These are phyloP conservation scores for Mastomys natalensis DNA, from an alignment of 2,113 vertebrate genomes.

Conservation along the genomic window DNA sequence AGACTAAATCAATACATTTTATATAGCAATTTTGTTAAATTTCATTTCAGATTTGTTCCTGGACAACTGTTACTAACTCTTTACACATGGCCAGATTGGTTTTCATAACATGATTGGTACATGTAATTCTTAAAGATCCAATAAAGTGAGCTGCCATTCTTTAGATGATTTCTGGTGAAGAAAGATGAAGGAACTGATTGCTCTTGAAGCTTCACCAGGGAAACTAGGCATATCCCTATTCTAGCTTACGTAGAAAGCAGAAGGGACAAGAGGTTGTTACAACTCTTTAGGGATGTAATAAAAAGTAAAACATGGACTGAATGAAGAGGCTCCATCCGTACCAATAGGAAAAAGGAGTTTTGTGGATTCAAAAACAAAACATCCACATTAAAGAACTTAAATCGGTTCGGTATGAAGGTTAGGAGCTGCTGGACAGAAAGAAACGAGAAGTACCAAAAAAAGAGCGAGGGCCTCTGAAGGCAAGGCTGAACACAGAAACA, in stretches of 20 bases:
- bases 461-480: background rate
- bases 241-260: background rate
- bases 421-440: background rate
- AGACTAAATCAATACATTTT: constrained; percentile 14
- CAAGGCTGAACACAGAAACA: background rate
- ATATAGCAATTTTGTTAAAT: constrained; percentile 14
- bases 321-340: background rate
- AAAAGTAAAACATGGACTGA: background rate
- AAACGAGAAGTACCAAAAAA: background rate
- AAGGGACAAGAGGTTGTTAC: background rate
- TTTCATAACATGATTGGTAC: background rate
- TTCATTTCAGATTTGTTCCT: constrained; percentile 32
- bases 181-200: constrained; percentile 43
- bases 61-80: constrained; percentile 12
- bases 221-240: background rate
- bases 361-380: background rate
- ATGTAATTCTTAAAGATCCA: constrained; percentile 21
- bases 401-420: background rate
- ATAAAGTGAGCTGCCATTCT: constrained; percentile 16
- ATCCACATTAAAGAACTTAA: background rate
- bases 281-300: constrained; percentile 6
- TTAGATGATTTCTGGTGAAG: constrained; percentile 18
- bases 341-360: background rate
- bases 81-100: background rate
- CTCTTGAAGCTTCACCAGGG: background rate